Percentiles rank a stretch among this genome's conserved stretches.
These are phyloP conservation scores for Odontesthes bonariensis DNA, from an alignment of 2,113 vertebrate genomes.

Conservation along the genomic window DNA sequence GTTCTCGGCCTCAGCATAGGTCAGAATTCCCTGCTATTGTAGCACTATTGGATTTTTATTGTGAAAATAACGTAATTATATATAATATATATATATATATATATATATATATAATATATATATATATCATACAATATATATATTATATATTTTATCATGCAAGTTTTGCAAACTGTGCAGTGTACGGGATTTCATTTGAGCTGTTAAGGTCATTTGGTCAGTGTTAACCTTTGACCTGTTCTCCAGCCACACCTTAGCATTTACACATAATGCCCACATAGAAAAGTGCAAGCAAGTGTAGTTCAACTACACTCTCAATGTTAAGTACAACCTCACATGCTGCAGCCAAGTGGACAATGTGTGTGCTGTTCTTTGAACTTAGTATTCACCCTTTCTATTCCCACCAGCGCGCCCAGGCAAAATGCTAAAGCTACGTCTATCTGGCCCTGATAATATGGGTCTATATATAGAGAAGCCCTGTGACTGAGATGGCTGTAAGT, in stretches of 20 bases:
- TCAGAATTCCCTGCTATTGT: conserved; percentile 5
- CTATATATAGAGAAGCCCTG: conserved; percentile 88
- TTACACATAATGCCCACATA: background rate
- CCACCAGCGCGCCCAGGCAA: conserved; percentile 26
- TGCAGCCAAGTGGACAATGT: conserved; percentile 19
- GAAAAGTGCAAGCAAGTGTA: background rate
- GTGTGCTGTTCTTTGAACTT: conserved; percentile 26
- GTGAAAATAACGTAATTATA: conserved; percentile 23
- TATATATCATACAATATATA: too few species aligned
- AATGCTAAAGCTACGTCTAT: conserved; percentile 64
- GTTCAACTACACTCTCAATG: background rate
- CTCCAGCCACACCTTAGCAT: conserved; percentile 1
- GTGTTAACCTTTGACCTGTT: conserved; percentile 60
- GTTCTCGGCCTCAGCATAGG: conserved; percentile 19
- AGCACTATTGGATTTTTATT: conserved; percentile 16
- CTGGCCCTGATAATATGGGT: conserved; percentile 75
- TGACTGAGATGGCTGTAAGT: conserved; percentile 83
- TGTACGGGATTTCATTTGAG: conserved; percentile 43
- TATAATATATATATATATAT: too few species aligned
- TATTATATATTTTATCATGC: too few species aligned
- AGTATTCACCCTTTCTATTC: conserved; percentile 32
- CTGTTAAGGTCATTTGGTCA: conserved; percentile 41
- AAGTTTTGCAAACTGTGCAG: conserved; percentile 29
- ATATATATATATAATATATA: too few species aligned
- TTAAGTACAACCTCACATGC: conserved; percentile 3